Evolutionary conservation across 30 jellyfish, hydroid and myxozoan species (phyloP), one percentile per base, ranked within the genome.

Genomic region (Aurelia aurita): DNA sequence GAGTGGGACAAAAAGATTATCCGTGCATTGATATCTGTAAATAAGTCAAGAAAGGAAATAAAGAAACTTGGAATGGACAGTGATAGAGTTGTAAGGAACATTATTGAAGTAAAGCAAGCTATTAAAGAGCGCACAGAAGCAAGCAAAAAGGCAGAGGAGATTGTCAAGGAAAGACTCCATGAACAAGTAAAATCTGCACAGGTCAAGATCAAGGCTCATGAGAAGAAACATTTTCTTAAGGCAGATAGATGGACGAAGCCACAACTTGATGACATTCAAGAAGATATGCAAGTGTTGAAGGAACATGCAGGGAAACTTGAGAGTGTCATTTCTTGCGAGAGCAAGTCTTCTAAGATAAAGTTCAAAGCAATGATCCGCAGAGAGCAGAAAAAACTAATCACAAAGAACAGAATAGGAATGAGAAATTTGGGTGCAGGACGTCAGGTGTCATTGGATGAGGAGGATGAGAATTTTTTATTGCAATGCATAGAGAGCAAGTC

Each of bases 1-100:
- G 59, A 32, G 14, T 69, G 80, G 80, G 80, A 69, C 73, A 69
- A 69, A 69, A 69, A 69, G 66, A 44, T 29, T 69, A 18, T 69
- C 59, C 59, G 62, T 29, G 59, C 23, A 10, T n/a, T 69, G 25
- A 32, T 69, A 19, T 67, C 68, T 16, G 59, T 25, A 22, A 69
- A 16, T 8, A 69, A 25, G 14, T 29, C 62, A 1, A 69, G 80
- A 32, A 44, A 16, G 23, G 80, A 69, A 32, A 29, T 69, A 22
- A 19, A 32, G 23, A 69, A 69, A 32, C 62, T 69, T 32, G 80
- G 80, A 11, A 22, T 69, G 59, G 66, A 61, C 19, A 61, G 35
- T 61, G 74, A 61, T 23, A 61, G 7, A 19, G 35, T 61, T 61
- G 74, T 23, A 61, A 20, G 9, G 74, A 23, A 61, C 35, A 61